Percentiles rank a stretch among this genome's conserved stretches.
phyloP scores from a whole-genome alignment of 1,140 invertebrate species.

The Heliothis subflexa region DNA sequence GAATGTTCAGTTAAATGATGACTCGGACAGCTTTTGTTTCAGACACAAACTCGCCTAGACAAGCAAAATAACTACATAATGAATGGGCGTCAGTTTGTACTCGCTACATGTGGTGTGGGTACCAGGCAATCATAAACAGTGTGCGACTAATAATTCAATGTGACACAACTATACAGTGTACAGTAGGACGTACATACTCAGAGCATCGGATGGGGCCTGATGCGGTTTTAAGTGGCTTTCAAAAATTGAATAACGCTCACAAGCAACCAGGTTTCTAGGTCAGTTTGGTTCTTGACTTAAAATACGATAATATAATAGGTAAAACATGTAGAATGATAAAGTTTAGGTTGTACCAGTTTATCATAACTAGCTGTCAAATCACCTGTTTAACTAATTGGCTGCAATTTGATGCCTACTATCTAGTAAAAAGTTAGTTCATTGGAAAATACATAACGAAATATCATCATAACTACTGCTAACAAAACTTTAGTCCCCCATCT shows the following conservation, averaged over 20 bases:
- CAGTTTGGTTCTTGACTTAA: too few species aligned
- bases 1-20: too few species aligned
- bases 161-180: neutral
- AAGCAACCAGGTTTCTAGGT: neutral
- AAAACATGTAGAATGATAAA: too few species aligned
- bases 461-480: too few species aligned
- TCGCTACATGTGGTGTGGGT: neutral
- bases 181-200: neutral
- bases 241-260: neutral
- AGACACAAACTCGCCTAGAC: neutral
- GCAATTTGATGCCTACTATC: too few species aligned
- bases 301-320: too few species aligned
- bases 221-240: constrained; percentile 9
- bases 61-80: neutral
- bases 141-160: constrained; percentile 22
- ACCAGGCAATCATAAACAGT: constrained; percentile 8
- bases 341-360: too few species aligned
- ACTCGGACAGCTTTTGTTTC: neutral
- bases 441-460: too few species aligned
- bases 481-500: too few species aligned
- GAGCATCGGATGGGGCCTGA: neutral
- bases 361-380: too few species aligned
- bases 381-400: too few species aligned
- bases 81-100: constrained; percentile 9
- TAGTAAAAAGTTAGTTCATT: too few species aligned